Evolutionary conservation across 2,797 vertebrate genomes (phyloP).

Genomic region (Monodelphis domestica): DNA sequence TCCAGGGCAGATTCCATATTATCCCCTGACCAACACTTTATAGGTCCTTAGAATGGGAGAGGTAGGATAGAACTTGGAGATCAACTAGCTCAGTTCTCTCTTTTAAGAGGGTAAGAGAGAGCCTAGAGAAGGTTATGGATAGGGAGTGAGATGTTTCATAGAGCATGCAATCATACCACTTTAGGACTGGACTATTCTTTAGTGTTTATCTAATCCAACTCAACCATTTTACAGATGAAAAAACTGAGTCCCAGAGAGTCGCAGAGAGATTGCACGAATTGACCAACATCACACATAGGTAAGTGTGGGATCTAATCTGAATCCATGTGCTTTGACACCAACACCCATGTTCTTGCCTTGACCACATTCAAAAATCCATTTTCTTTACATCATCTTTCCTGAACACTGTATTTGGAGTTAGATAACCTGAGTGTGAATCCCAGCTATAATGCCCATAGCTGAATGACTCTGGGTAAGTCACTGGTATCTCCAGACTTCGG

Average conservation of each 20-base stretch:
- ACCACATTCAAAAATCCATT: not conserved
- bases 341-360: not conserved
- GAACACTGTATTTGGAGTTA: not conserved
- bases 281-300: not conserved
- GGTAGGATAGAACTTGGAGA: no score
- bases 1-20: no score
- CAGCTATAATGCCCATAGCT: not conserved
- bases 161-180: no score
- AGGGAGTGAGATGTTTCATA: no score
- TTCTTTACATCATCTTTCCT: not conserved
- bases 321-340: not conserved
- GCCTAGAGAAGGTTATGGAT: no score
- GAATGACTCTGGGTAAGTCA: not conserved
- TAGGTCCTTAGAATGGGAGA: no score
- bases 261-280: not conserved
- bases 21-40: no score
- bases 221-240: not conserved
- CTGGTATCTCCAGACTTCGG: not conserved
- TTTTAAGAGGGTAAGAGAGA: no score
- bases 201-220: not conserved
- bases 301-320: not conserved
- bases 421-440: slow-evolving; percentile 14
- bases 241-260: not conserved
- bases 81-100: no score
- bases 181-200: no score